These are phyloP conservation scores for Paedocypris micromegethes DNA, from an alignment of 2,797 vertebrate species.

Conservation along the genomic window DNA sequence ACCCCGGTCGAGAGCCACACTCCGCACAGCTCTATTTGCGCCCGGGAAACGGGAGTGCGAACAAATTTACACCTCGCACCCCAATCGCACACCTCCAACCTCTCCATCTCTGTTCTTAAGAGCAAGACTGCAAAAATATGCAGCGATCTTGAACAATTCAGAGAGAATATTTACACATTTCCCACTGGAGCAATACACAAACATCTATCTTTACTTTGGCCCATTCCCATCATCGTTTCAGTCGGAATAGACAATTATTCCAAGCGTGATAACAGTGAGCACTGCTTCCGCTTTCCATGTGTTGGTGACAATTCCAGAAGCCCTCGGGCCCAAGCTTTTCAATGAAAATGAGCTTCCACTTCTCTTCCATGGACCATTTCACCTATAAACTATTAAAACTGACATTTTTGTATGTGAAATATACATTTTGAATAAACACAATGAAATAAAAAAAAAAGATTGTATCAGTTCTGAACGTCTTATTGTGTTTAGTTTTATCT, in stretches of 20 bases:
- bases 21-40: slow-evolving; percentile 52
- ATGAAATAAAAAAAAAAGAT: slow-evolving; percentile 5
- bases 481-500: not conserved
- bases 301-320: slow-evolving; percentile 57
- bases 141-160: slow-evolving; percentile 55
- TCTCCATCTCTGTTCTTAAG: slow-evolving; percentile 39
- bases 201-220: slow-evolving; percentile 37
- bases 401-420: slow-evolving; percentile 22
- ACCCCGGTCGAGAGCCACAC: slow-evolving; percentile 54
- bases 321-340: slow-evolving; percentile 45
- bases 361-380: slow-evolving; percentile 27
- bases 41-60: slow-evolving; percentile 58
- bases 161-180: slow-evolving; percentile 56
- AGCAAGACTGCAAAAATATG: slow-evolving; percentile 59
- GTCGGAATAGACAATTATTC: slow-evolving; percentile 45
- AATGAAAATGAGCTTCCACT: slow-evolving; percentile 40
- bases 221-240: slow-evolving; percentile 26
- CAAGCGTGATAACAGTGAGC: slow-evolving; percentile 61
- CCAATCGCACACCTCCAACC: slow-evolving; percentile 48
- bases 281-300: slow-evolving; percentile 58
- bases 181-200: slow-evolving; percentile 51
- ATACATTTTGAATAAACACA: slow-evolving; percentile 3
- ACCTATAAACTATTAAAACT: slow-evolving; percentile 27
- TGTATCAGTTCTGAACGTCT: slow-evolving; percentile 3
- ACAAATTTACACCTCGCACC: slow-evolving; percentile 67